Evolutionary conservation across 2,888 invertebrate genomes (phyloP).

Genomic region (Microctonus brassicae): DNA sequence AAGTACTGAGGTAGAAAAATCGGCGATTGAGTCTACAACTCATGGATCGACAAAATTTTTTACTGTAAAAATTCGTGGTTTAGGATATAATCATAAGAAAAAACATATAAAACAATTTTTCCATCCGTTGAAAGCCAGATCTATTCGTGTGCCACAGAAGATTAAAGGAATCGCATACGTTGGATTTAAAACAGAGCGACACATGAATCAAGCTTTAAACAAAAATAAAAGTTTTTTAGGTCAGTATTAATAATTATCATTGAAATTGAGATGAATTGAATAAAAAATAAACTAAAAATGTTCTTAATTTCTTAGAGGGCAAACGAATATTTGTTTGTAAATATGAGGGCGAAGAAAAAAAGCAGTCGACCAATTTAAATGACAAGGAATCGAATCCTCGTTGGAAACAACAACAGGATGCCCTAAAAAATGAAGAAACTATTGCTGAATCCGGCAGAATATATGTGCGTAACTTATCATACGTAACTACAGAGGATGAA

Average conservation of each 20-base stretch:
- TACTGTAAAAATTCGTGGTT: slow-evolving; percentile 81
- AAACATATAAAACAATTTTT: slow-evolving; percentile 89
- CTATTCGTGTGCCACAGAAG: slow-evolving; percentile 83
- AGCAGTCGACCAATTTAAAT: slow-evolving; percentile 57
- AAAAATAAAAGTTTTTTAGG: slow-evolving; percentile 90
- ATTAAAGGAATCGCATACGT: slow-evolving; percentile 90
- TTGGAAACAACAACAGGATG: slow-evolving; percentile 77
- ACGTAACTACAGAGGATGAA: slow-evolving; percentile 88
- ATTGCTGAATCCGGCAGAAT: slow-evolving; percentile 93
- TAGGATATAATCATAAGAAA: slow-evolving; percentile 85
- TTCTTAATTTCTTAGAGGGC: slow-evolving; percentile 70
- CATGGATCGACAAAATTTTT: slow-evolving; percentile 68
- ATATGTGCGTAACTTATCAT: slow-evolving; percentile 92
- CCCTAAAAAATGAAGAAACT: slow-evolving; percentile 79
- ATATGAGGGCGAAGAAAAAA: slow-evolving; percentile 70
- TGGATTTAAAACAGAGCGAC: slow-evolving; percentile 88
- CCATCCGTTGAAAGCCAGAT: slow-evolving; percentile 82
- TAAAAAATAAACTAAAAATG: slow-evolving; percentile 30
- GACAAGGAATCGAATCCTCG: slow-evolving; percentile 65
- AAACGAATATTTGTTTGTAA: slow-evolving; percentile 74
- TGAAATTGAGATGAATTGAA: not conserved
- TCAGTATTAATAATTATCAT: slow-evolving; percentile 64
- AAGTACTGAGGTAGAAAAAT: slow-evolving; percentile 65
- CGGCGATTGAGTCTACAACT: not conserved
- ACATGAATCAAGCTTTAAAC: slow-evolving; percentile 82